Conservation (phyloP, 2,888 invertebrate genomes). For the Athrips mouffetella region DNA sequence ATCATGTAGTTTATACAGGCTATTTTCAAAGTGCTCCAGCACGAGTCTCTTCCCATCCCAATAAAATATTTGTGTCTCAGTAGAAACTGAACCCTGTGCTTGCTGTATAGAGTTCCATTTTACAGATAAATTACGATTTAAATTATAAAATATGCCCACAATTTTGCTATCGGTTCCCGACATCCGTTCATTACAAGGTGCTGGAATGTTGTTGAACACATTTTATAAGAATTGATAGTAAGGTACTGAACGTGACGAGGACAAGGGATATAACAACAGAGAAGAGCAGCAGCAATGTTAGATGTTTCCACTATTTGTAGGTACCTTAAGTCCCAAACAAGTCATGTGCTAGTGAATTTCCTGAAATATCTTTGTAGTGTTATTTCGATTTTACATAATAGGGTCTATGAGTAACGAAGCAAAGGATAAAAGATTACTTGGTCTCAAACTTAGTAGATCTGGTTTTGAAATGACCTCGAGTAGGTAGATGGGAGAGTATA, state of each 20-base stretch:
- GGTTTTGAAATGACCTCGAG: no score
- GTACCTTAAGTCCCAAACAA: neutral
- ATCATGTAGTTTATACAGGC: constrained; percentile 50
- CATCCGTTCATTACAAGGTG: constrained; percentile 73
- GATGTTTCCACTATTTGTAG: neutral
- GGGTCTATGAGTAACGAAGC: no score
- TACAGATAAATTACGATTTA: constrained; percentile 28
- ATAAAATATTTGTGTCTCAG: constrained; percentile 32
- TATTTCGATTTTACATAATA: no score
- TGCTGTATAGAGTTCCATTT: constrained; percentile 31
- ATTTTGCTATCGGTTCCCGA: constrained; percentile 72
- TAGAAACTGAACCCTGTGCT: constrained; percentile 37
- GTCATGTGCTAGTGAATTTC: no score
- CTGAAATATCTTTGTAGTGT: no score
- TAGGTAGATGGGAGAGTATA: no score
- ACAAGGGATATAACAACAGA: no score
- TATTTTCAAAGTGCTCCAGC: constrained; percentile 49
- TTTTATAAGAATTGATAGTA: constrained; percentile 56
- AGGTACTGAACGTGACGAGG: neutral
- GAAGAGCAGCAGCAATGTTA: no score
- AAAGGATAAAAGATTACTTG: no score
- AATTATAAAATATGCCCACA: constrained; percentile 66
- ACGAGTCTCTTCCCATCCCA: constrained; percentile 40
- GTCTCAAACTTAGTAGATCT: no score
- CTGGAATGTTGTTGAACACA: constrained; percentile 69